Evolutionary conservation across 2,888 invertebrate genomes (phyloP), one percentile per base, ranked within the genome.

Genomic region (Thecocarcelia acutangulata): DNA sequence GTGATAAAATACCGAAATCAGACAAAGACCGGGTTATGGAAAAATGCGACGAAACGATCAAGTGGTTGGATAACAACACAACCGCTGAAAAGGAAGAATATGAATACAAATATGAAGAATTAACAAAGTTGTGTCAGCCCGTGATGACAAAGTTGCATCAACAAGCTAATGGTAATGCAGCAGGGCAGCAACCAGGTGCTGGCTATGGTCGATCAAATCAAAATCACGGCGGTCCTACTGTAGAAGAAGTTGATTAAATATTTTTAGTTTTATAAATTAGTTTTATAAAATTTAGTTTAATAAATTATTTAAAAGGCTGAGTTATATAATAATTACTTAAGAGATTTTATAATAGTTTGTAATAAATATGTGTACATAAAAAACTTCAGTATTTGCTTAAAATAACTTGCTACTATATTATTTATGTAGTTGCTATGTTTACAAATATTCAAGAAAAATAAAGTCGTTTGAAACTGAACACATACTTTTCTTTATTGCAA

Each of bases 31-130:
- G 50, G 93, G 93, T 0, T 90, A 90, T 81, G 63, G 92, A 93
- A 78, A 94, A 93, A 87, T 94, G 94, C 85, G 93, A 93, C 0
- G 93, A 94, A 46, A 92, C 93, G 13, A 90, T 96, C 63, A 92
- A 91, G 68, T 96, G 96, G 96, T 90, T 96, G 81, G 97, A 97
- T 85, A 90, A 91, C 46, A 96, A 97, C 87, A 93, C 93, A 1
- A 91, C 95, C 33, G 97, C 96, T 1, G 94, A 95, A 58, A 94
- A 94, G 86, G 93, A 94, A 4, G 96, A 97, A 85, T 94, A 93
- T 84, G 95, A 96, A 93, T 82, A 88, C 80, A 89, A 88, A 77
- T 83, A 88, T 84, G 84, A 88, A 75, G 87, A 88, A 69, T 63
- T 92, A 21, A 90, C 90, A 0, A 87, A 88, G 40, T 72, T 88